These are phyloP conservation scores for Perdita meconis DNA, from an alignment of 2,888 invertebrate species.

Conservation along the genomic window DNA sequence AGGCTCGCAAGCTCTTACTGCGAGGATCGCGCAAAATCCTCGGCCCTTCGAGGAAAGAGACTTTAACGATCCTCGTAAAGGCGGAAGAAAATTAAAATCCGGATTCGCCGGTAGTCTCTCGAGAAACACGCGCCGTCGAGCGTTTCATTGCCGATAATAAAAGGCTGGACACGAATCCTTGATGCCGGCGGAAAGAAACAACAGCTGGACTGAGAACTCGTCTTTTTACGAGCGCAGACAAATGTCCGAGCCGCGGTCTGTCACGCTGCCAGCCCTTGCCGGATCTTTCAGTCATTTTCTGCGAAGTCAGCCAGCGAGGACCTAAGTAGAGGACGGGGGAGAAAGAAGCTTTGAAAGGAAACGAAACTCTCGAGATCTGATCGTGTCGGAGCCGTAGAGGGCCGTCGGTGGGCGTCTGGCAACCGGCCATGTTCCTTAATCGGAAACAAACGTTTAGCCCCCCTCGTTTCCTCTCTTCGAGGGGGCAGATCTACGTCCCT, in stretches of 20 bases:
- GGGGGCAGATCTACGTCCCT: not conserved
- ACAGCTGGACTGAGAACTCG: slow-evolving; percentile 1
- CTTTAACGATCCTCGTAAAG: slow-evolving; percentile 18
- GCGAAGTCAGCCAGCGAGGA: slow-evolving; percentile 41
- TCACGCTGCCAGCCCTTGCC: slow-evolving; percentile 4
- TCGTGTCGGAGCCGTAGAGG: slow-evolving; percentile 12
- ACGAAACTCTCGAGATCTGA: slow-evolving; percentile 31
- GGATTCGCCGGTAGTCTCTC: not conserved
- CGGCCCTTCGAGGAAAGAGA: not conserved
- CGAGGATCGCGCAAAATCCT: too few relatives aligned
- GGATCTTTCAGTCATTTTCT: slow-evolving; percentile 25
- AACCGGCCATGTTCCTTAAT: slow-evolving; percentile 50
- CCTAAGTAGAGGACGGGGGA: slow-evolving; percentile 16
- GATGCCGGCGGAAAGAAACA: not conserved
- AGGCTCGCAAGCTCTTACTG: not conserved
- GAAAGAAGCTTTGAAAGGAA: not conserved
- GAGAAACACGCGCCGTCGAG: slow-evolving; percentile 1
- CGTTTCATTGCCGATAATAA: slow-evolving; percentile 12
- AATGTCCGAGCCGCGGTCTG: not conserved
- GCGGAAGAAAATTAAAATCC: slow-evolving; percentile 30
- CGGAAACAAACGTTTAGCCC: slow-evolving; percentile 54
- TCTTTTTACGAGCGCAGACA: not conserved
- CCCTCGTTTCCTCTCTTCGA: not conserved
- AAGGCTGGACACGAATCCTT: slow-evolving; percentile 13
- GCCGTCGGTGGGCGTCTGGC: slow-evolving; percentile 35